Base-by-base conservation (phyloP, 2,113 vertebrate genomes). In the Phylloscopus trochiloides region DNA sequence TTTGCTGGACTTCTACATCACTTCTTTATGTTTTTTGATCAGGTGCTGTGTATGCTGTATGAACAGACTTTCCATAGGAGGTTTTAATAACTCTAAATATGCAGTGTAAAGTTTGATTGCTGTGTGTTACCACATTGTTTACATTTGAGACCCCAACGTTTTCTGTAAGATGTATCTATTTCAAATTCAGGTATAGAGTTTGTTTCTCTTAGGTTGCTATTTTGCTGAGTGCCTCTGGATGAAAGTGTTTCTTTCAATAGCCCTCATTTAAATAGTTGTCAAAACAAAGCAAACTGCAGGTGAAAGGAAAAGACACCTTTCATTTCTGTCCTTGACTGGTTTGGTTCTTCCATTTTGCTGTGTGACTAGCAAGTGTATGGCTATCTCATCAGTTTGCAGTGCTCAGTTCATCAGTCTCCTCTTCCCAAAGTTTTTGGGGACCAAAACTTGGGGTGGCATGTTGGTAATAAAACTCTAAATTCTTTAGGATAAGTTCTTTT, bases 361-460 rank as follows among this genome's bases (percentile, higher is more conserved):
- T 6, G 18, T 28, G 26, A 13, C 7, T 29, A 18, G 28, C 8
- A 31, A 18, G 12, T 28, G 7, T 28, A 16, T 14, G 31, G 25
- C 26, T 12, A 8, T 28, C n/a, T 70, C 22, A 31, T 5, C 12
- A 51, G 13, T 40, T 72, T 42, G 16, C 40, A 55, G 20, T 19
- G 32, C 17, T 76, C 38, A 7, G 4, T 36, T 62, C 45, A 47
- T 55, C 26, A 76, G 40, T 3, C 3, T 45, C 40, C 11, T 19
- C 22, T 67, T 50, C 10, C 8, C 40, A 51, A 17, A 63, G 8
- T 13, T 61, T 76, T 48, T 50, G 16, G 9, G 26, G 21, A n/a
- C 14, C 0, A 0, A 26, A 55, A 19, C 11, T 7, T 6, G 4
- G 0, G 1, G 24, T 66, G 11, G 1, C 31, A 8, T 18, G 18